Evolutionary conservation across 37 sponge, comb jelly and placozoan genomes (phyloP), one percentile per base, ranked within the genome.

Genomic region (Lycopodina hypogea): DNA sequence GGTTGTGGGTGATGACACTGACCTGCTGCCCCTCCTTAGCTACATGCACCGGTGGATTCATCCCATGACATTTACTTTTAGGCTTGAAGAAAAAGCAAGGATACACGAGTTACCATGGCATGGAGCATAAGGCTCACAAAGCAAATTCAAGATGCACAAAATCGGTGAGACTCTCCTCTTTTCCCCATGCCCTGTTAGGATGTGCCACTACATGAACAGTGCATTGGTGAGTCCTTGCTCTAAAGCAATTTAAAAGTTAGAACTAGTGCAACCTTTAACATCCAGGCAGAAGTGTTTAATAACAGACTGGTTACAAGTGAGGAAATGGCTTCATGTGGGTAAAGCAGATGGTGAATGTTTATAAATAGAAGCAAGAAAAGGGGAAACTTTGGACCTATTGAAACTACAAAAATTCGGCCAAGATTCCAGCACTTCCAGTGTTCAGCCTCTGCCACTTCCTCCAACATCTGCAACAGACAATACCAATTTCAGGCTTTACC

Each of bases 1-100:
- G 40, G 8, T 69, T 23, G 70, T 69, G n/a, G 70, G 70, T 36
- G 70, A 69, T 69, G 70, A 69, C 70, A 69, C 70, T 23, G 70
- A 17, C 32, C 70, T 69, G 70, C 70, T 69, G n/a, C 7, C 15
- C 15, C 32, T 69, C 34, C 40, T 69, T 28, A 29, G 70, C 39
- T 69, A 28, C 32, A 33, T 45, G 48, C 48, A 45, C 48, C 48
- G 8, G 9, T 45, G n/a, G n/a, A n/a, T n/a, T n/a, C n/a, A 45
- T 8, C 12, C n/a, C 32, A 36, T 38, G 36, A 32, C 4, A 69
- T 17, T 36, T 69, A 37, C 40, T 69, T n/a, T 36, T 12, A 30
- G 40, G 32, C 70, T 36, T n/a, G 39, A 69, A 36, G n/a, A 3
- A 3, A 69, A 7, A 22, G 32, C 35, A 69, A 36, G 70, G 35